Base-by-base conservation (phyloP, 2,797 vertebrate species). In the Scleropages formosus region DNA sequence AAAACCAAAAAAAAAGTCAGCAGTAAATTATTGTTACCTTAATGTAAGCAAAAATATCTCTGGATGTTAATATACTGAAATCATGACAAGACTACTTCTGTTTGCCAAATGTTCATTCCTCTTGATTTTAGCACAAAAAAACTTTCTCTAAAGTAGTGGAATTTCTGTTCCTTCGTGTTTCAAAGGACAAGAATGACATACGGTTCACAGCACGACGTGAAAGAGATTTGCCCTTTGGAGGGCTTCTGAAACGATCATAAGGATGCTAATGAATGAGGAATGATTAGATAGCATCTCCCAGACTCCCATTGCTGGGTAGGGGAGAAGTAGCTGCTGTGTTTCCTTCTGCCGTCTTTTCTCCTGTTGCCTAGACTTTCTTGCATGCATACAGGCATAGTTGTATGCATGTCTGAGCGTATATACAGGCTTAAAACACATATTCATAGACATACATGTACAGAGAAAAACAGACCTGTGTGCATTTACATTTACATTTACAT, bases 241-340 rank as follows among this genome's bases (percentile, higher is more conserved):
- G 44, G 47, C 72, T 15, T n/a, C n/a, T 1, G 39, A 26, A 49
- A 46, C 22, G 20, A 74, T 74, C 72, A 63, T 53, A 44, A 74
- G 60, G 60, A 39, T 61, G 44, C 46, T 74, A 63, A 63, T 74
- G 60, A 64, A 63, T 74, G 60, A 74, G 18, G 68, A 58, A 71
- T 56, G 68, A 71, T 71, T 71, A 71, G 68, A 71, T 58, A 20
- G 68, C 68, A 71, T 71, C 51, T 71, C 68, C 51, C 26, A 24
- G 68, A 47, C 68, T 44, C 68, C 51, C 51, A 9, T 24, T 3
- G 26, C 51, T 12, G 68, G 68, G 24, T 27, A 47, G 68, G 49
- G 27, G 31, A 51, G 68, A 71, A 71, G 31, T 24, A 51, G 68
- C 56, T 39, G 68, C 68, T 71, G 68, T 20, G 68, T 27, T 71